Conservation (phyloP, 1,140 invertebrate species). For the Adelges cooleyi region DNA sequence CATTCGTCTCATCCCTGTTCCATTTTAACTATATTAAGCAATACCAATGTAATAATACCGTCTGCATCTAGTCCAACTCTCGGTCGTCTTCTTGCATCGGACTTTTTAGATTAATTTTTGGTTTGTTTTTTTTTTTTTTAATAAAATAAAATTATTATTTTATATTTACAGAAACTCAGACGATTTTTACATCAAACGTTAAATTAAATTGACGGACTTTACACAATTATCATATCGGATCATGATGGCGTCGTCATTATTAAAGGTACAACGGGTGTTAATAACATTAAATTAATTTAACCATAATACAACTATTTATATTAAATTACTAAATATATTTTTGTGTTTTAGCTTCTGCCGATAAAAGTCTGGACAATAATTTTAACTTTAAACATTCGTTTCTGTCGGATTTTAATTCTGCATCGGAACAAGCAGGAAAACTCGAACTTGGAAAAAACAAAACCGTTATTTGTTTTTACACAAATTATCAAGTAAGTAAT, state of each 20-base stretch:
- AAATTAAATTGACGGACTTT: slow-evolving; percentile 13
- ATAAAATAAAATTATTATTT: no score
- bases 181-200: slow-evolving; percentile 17
- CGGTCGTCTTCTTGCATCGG: no score
- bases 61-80: no score
- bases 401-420: slow-evolving; percentile 18
- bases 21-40: no score
- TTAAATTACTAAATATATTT: background rate
- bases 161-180: slow-evolving; percentile 10
- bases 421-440: slow-evolving; percentile 21
- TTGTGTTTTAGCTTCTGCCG: slow-evolving; percentile 1
- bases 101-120: no score
- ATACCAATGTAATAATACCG: no score
- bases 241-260: slow-evolving; percentile 9
- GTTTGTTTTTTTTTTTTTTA: no score
- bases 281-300: no score
- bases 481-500: slow-evolving; percentile 19
- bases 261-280: no score
- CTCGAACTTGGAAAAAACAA: slow-evolving; percentile 23
- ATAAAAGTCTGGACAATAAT: background rate
- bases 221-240: slow-evolving; percentile 14
- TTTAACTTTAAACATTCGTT: slow-evolving; percentile 10
- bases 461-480: slow-evolving; percentile 14
- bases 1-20: no score
- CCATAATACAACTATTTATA: no score